Evolutionary conservation across 2,797 vertebrate species (phyloP).

Genomic region (Okamejei kenojei): DNA sequence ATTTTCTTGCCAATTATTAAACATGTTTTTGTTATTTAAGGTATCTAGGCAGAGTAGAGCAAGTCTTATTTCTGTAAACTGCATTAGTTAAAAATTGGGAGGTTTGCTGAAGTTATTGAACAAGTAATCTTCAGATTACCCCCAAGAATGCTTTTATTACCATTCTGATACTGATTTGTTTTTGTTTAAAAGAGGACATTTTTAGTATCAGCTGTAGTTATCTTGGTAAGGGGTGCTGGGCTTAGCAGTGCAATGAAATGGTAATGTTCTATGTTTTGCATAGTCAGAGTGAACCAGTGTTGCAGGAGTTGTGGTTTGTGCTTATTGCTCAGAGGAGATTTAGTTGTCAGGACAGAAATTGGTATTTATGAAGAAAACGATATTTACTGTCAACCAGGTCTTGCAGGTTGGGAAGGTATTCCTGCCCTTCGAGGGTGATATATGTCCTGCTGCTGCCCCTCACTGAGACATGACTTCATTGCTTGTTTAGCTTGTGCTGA

Average conservation of each 20-base stretch:
- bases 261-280: conserved; percentile 2
- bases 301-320: neutral
- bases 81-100: neutral
- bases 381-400: conserved; percentile 40
- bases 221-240: neutral
- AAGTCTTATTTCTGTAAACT: conserved; percentile 7
- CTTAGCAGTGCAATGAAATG: conserved; percentile 24
- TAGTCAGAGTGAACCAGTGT: conserved; percentile 10
- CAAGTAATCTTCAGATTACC: neutral
- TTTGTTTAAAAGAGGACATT: neutral
- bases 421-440: conserved; percentile 67
- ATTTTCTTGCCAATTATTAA: conserved; percentile 13
- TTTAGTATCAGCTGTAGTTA: neutral
- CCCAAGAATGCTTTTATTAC: neutral
- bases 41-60: conserved; percentile 8
- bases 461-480: conserved; percentile 75
- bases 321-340: conserved; percentile 29
- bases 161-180: conserved; percentile 1
- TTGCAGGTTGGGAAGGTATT: conserved; percentile 67
- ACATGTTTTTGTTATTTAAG: neutral
- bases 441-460: conserved; percentile 67
- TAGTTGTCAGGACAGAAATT: conserved; percentile 24
- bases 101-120: neutral
- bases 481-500: conserved; percentile 72
- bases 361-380: conserved; percentile 33